Evolutionary conservation across 2,113 vertebrate genomes (phyloP), one percentile per base, ranked within the genome.

Genomic region (Deroptyus accipitrinus): DNA sequence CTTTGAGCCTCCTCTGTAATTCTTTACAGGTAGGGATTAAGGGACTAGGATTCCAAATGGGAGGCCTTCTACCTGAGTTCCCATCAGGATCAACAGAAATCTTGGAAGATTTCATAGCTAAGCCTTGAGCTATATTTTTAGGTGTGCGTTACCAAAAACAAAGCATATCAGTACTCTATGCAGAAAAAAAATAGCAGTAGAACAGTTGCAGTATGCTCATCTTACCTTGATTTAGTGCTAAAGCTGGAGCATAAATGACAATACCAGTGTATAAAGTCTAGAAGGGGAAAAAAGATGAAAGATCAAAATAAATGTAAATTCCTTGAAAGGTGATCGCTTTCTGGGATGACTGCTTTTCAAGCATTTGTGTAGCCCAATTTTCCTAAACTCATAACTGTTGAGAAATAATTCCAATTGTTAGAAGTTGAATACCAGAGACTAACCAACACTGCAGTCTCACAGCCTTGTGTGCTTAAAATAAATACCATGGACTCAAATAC

Each of bases 171-270:
- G n/a, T 80, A 68, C 3, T 27, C 67, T 7, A 30, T 30, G 31
- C 33, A 75, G n/a, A 20, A 83, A 67, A 90, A 69, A n/a, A 13
- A 0, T 51, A 81, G 42, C 24, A 9, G 7, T 33, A 75, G 10
- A 88, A 83, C 25, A 41, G 46, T 44, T 63, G 64, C 39, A 30
- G 20, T 33, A 51, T 31, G 48, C 15, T 93, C 9, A 69, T 83
- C 91, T 97, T 96, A 99, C 99, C 99, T 98, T 99, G 99, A 97
- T 99, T 99, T 96, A 99, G 97, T 93, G 99, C 99, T 86, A 99
- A 98, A 73, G 99, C 99, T 83, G 99, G 99, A 73, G 98, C 98
- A 81, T 99, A 99, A 97, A 99, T 99, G 88, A 99, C 99, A 72
- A 99, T 98, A 91, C 99, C 99, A 63, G 99, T 99, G 92, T 99